Evolutionary conservation across 2,888 invertebrate genomes (phyloP).

Genomic region (Lasioglossum malachurum): DNA sequence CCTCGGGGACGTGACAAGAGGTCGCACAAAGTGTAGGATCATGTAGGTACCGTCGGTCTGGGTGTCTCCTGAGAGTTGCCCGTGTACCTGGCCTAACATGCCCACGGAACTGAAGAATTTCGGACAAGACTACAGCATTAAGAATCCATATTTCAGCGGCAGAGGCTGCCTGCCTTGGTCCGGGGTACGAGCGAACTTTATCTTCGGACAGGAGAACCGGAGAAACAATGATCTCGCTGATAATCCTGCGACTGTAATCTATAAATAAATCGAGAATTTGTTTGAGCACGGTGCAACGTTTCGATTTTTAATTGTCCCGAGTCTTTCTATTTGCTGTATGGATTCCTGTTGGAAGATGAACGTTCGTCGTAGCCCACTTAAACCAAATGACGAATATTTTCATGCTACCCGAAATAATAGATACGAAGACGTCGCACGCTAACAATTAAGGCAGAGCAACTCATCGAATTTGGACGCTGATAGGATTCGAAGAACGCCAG

Average conservation of each 20-base stretch:
- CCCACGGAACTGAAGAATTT: slow-evolving; percentile 57
- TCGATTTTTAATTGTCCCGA: background rate
- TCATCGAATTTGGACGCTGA: slow-evolving; percentile 24
- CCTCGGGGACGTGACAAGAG: slow-evolving; percentile 77
- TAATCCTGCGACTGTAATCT: background rate
- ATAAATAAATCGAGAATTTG: background rate
- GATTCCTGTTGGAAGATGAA: background rate
- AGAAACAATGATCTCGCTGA: background rate
- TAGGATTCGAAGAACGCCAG: slow-evolving; percentile 49
- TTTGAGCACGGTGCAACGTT: background rate
- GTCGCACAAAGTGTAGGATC: slow-evolving; percentile 80
- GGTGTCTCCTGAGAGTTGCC: slow-evolving; percentile 70
- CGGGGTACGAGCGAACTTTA: background rate
- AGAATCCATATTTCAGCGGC: slow-evolving; percentile 50
- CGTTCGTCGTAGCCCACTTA: background rate
- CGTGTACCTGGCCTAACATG: slow-evolving; percentile 69
- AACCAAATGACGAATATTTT: background rate
- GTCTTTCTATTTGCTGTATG: too few relatives aligned
- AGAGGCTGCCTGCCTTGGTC: background rate
- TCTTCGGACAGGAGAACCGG: background rate
- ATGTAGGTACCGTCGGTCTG: slow-evolving; percentile 75
- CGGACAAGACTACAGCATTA: slow-evolving; percentile 48
- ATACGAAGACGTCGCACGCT: background rate
- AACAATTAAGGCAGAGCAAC: background rate
- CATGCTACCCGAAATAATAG: background rate